Conservation (phyloP, 2,888 invertebrate species). For the Oithona nana region DNA sequence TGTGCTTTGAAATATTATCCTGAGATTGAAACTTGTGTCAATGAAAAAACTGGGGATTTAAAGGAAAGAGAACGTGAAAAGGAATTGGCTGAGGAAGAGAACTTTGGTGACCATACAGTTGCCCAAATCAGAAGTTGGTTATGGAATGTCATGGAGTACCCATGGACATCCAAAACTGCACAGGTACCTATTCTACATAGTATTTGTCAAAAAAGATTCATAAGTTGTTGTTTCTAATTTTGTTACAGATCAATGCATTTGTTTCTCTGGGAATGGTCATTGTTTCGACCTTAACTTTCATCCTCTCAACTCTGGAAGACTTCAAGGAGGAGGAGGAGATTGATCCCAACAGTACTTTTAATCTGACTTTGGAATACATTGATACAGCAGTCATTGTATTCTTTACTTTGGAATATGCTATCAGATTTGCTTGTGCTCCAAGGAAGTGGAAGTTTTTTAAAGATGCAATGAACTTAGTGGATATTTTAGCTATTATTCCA, state of each 20-base stretch:
- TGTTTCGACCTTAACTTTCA: conserved; percentile 15
- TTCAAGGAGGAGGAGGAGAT: conserved; percentile 3
- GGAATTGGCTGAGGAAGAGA: conserved; percentile 13
- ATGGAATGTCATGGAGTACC: conserved; percentile 17
- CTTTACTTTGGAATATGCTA: conserved; percentile 11
- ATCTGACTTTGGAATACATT: background rate
- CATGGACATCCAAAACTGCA: conserved; percentile 15
- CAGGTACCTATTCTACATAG: conserved; percentile 6
- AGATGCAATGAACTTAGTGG: conserved; percentile 16
- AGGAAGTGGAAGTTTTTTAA: conserved; percentile 17
- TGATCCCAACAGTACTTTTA: background rate
- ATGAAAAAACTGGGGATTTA: conserved; percentile 13
- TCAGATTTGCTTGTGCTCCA: conserved; percentile 12
- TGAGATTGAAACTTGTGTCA: conserved; percentile 14
- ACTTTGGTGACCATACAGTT: conserved; percentile 6
- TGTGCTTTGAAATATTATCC: conserved; percentile 18
- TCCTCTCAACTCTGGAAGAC: conserved; percentile 16
- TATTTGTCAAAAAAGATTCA: background rate
- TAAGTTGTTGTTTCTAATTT: background rate
- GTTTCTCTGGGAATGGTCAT: conserved; percentile 15
- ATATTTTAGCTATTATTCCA: conserved; percentile 16
- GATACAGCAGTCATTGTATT: conserved; percentile 14
- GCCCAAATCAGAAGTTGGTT: conserved; percentile 4
- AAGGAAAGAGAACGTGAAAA: conserved; percentile 13
- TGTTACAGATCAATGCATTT: conserved; percentile 8